Base-by-base conservation (phyloP, 2,888 invertebrate species). In the Girardia tigrina region DNA sequence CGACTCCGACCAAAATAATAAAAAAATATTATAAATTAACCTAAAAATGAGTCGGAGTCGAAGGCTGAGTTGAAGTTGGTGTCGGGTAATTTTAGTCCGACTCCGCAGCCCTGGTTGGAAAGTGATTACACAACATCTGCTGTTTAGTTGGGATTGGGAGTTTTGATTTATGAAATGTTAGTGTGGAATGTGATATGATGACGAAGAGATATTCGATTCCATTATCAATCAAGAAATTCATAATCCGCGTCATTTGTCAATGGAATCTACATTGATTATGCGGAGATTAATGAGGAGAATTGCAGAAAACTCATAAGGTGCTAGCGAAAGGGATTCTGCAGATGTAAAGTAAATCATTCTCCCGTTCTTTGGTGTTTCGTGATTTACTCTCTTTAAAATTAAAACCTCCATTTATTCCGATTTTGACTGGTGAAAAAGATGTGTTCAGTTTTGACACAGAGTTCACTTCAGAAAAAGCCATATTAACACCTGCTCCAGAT, bases 381-480 rank as follows among this genome's bases (percentile, higher is more conserved):
- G 94, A 95, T 84, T 87, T 99, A 80, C 87, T 98, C 77, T 87
- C 91, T 81, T 89, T 94, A 82, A 90, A 92, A 85, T 90, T 95
- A 69, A 92, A 91, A 82, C 98, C 98, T 80, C 97, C 95, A 79
- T 98, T 98, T 87, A 91, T 94, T 84, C 97, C 98, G 81, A 91
- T 90, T 79, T 91, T 98, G 86, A 94, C 94, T 87, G 90, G 92
- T 88, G 2, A 14, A n/a, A n/a, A n/a, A 86, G 98, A 99, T 85
- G 98, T 98, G 28, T 94, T 94, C 82, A 99, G 99, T 86, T 99
- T 99, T 85, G 98, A 99, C 85, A 95, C 97, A 85, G 98, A 99
- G 86, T 99, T 99, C 84, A 99, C 98, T 75, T 91, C 91, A 0
- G 98, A 99, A 85, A 89, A 90, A 82, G 91, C 98, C 0, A 90